Evolutionary conservation across 2,888 invertebrate genomes (phyloP).

Genomic region (Amphiduros pacificus): DNA sequence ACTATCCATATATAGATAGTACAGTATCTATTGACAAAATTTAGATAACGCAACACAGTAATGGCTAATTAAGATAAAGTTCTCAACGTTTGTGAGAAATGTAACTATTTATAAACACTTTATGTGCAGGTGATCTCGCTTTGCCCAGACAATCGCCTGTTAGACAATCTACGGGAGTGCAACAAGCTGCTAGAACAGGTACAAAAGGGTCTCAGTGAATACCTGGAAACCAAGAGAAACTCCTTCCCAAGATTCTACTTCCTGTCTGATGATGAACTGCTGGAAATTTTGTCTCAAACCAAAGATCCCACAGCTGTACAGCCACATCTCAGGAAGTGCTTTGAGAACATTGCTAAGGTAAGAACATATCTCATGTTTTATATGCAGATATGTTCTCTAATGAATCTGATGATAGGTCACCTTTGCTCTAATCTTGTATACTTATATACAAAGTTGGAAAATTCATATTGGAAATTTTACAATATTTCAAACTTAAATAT

Average conservation of each 20-base stretch:
- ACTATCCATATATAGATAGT: too few species aligned
- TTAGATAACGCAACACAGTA: not conserved
- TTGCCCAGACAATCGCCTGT: constrained; percentile 62
- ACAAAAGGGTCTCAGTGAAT: constrained; percentile 61
- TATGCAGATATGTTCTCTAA: too few species aligned
- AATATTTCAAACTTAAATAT: too few species aligned
- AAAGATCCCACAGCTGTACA: constrained; percentile 62
- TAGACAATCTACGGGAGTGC: constrained; percentile 73
- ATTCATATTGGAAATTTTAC: too few species aligned
- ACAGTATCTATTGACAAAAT: too few species aligned
- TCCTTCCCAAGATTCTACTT: constrained; percentile 65
- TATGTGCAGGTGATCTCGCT: constrained; percentile 56
- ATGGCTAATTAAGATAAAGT: not conserved
- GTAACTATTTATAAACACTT: not conserved
- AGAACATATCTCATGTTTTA: too few species aligned
- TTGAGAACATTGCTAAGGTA: constrained; percentile 74
- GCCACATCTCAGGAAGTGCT: constrained; percentile 77
- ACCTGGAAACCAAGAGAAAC: constrained; percentile 60
- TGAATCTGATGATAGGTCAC: too few species aligned
- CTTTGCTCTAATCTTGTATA: too few species aligned
- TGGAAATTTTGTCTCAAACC: constrained; percentile 61
- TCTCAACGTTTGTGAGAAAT: not conserved
- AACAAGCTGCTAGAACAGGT: constrained; percentile 64
- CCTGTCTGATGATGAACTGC: constrained; percentile 60
- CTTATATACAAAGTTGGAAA: too few species aligned